Percentiles rank a stretch among this genome's conserved stretches.
These are phyloP conservation scores for Cheilosia grossa DNA, from an alignment of 2,888 invertebrate genomes.

Conservation along the genomic window DNA sequence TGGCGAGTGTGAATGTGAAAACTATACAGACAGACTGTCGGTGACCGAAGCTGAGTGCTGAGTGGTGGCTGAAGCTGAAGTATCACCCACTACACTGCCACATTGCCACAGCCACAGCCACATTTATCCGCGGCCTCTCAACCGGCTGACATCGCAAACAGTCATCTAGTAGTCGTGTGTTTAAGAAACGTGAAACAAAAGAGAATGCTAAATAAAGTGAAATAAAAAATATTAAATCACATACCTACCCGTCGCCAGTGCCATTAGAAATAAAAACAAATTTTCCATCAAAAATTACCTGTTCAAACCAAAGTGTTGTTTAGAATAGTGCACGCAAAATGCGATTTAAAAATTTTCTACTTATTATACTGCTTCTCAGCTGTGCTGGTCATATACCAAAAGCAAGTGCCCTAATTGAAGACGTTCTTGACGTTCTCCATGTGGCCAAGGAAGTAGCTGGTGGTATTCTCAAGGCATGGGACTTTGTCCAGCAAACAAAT, in stretches of 20 bases:
- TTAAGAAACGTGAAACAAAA: constrained; percentile 33
- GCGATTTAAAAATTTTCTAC: constrained; percentile 41
- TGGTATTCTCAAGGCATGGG: constrained; percentile 87
- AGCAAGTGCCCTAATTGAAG: constrained; percentile 84
- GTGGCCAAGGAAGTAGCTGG: constrained; percentile 86
- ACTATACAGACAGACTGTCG: no score
- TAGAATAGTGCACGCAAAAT: constrained; percentile 26
- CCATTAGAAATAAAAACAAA: constrained; percentile 27
- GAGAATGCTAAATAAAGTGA: constrained; percentile 23
- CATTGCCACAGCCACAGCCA: neutral
- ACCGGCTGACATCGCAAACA: constrained; percentile 28
- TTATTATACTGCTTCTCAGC: constrained; percentile 26
- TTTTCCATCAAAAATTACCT: constrained; percentile 1
- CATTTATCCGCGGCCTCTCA: constrained; percentile 47
- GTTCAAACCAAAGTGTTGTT: neutral
- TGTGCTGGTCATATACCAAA: constrained; percentile 75
- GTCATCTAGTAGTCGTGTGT: constrained; percentile 11
- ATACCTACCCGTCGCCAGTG: constrained; percentile 36
- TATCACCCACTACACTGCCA: no score
- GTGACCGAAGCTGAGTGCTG: no score
- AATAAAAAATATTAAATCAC: constrained; percentile 26
- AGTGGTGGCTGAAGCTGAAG: no score
- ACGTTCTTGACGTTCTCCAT: constrained; percentile 86
- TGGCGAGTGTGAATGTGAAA: no score
- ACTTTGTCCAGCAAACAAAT: constrained; percentile 85